A percentile compares a stretch with the other conserved stretches of the same genome.
Conservation (phyloP, 2,797 vertebrate species). For the Euthynnus affinis region DNA sequence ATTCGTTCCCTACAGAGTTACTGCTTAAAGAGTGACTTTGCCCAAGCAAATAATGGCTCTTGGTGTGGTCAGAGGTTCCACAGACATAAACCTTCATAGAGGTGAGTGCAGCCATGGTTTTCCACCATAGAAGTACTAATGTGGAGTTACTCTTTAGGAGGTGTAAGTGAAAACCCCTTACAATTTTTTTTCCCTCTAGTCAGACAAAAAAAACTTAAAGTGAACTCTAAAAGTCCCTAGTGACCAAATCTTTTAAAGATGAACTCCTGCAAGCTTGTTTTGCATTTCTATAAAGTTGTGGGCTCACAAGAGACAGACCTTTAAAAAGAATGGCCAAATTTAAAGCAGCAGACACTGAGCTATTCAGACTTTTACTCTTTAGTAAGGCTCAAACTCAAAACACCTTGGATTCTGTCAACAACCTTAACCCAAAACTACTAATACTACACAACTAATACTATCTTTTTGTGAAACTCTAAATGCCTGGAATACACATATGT, state of each 20-base stretch:
- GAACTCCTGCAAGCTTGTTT: neutral
- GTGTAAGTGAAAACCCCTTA: slow-evolving; percentile 31
- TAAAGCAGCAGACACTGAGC: neutral
- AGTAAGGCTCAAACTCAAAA: neutral
- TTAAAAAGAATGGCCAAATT: neutral
- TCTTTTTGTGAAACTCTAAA: neutral
- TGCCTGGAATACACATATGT: neutral
- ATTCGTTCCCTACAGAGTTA: slow-evolving; percentile 61
- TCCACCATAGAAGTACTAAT: neutral
- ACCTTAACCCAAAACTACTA: neutral
- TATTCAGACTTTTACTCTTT: neutral
- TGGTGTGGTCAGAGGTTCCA: slow-evolving; percentile 50
- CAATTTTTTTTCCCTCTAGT: neutral
- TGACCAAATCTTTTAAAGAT: neutral
- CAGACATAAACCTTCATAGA: slow-evolving; percentile 33
- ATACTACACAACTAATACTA: neutral
- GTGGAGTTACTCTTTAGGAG: slow-evolving; percentile 1
- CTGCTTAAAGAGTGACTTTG: slow-evolving; percentile 50
- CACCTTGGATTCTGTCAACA: neutral
- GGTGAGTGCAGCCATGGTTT: slow-evolving; percentile 2
- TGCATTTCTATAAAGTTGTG: neutral
- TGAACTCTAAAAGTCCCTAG: slow-evolving; percentile 45
- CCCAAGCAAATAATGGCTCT: slow-evolving; percentile 34
- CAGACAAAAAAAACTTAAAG: slow-evolving; percentile 13
- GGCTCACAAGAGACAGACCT: neutral